Base-by-base conservation (phyloP, 2,113 vertebrate genomes). In the Syngnathus scovelli region DNA sequence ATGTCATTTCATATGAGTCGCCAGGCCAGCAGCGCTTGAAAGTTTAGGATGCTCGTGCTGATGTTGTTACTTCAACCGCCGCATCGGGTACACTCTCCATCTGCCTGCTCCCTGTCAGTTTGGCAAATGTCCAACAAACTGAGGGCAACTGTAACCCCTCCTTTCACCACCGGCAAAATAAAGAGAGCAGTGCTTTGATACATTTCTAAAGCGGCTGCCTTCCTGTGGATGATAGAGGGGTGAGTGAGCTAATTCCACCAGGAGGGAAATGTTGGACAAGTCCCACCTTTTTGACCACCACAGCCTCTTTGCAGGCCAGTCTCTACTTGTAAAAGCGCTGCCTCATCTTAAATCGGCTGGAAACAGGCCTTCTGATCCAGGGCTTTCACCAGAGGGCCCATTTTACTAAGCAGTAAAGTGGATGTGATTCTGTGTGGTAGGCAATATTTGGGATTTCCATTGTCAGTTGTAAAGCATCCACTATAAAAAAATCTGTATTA, bases 231-330 rank as follows among this genome's bases (percentile, higher is more conserved):
- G 60, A 70, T 60, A 70, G 65, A 70, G 67, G 54, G 44, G 21
- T 38, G 36, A 74, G 69, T 46, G 66, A 64, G 64, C 54, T 8
- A 46, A 62, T 62, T 62, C 61, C 61, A 41, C 61, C 61, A 27
- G 66, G 77, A 71, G 73, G 77, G 66, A 81, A 83, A 79, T 72
- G 71, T 62, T 77, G 72, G 74, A 83, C 77, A 80, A 72, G 72
- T 70, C 69, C 78, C 70, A 61, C 80, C 74, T 78, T 36, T 76
- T 83, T 80, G 85, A 88, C 86, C 83, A 71, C 33, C 4, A 43
- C 36, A 37, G 61, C 73, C 56, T 82, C 71, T 64, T 71, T 70
- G 71, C 58, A 71, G 72, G 64, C 71, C 68, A 68, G 72, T 61
- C 69, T 70, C 70, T 61, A 56, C 66, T 65, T 60, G 77, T 77